Conservation (phyloP, 2,797 vertebrate genomes). For the Phalanger gymnotis region DNA sequence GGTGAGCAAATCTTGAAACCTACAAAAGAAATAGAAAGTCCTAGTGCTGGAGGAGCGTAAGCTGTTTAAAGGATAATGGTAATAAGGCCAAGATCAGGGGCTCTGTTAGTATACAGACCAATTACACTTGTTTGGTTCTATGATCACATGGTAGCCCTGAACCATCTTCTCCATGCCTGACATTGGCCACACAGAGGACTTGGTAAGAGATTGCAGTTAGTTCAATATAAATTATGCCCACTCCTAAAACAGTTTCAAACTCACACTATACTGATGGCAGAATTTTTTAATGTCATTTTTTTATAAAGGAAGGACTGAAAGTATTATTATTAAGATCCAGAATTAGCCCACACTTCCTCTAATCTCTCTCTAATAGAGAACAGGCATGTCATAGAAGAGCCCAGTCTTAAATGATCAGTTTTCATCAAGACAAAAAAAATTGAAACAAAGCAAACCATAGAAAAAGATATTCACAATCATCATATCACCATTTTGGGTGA, state of each 20-base stretch:
- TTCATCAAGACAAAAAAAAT: not conserved
- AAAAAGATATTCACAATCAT: not conserved
- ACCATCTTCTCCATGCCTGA: not conserved
- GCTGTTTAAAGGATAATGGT: constrained; percentile 36
- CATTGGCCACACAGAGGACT: not conserved
- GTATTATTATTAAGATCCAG: not conserved
- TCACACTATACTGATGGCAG: not conserved
- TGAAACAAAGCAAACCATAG: not conserved
- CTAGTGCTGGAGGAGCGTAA: not conserved
- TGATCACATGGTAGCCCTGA: not conserved
- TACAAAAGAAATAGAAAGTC: constrained; percentile 6
- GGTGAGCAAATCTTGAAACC: constrained; percentile 30
- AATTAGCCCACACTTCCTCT: not conserved
- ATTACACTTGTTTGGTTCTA: constrained; percentile 29
- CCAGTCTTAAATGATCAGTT: not conserved
- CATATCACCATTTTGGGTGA: not conserved
- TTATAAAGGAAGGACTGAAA: not conserved
- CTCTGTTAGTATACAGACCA: constrained; percentile 16
- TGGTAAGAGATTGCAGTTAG: not conserved
- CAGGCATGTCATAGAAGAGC: not conserved
- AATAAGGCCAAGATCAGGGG: constrained; percentile 27
- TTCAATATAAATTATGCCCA: not conserved
- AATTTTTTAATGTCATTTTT: not conserved
- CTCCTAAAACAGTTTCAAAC: not conserved
- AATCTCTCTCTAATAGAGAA: not conserved